Evolutionary conservation across 2,888 invertebrate species (phyloP), one percentile per base, ranked within the genome.

Genomic region (Andrena praecox): DNA sequence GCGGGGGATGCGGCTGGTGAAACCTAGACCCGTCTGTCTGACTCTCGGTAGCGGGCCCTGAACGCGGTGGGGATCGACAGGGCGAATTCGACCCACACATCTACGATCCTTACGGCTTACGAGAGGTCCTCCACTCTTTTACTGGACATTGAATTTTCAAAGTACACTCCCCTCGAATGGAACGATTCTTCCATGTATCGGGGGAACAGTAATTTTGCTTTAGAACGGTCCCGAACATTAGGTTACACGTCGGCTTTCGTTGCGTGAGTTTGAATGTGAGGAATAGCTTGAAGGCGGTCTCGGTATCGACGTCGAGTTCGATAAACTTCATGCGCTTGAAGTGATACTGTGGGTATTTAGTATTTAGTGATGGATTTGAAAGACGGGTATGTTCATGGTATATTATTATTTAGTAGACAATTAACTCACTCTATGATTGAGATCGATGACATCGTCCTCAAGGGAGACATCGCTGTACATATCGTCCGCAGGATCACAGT

Each of bases 401-500:
- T 29, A 29, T 64, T 64, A 20, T 20, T 27, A 1, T 16, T 29
- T 27, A 66, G 35, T 31, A 12, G 20, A 42, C 0, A 10, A 33
- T 71, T 76, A 31, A 90, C 93, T 93, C 90, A 98, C 99, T 96
- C 98, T 98, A 94, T 98, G 98, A 94, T 97, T 98, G 92, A 99
- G 96, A 95, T 98, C 98, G 94, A 98, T 97, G 78, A 99, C 97
- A 94, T 98, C 98, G 94, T 99, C 98, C 94, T 97, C 97, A 89
- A 98, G 95, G 89, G 98, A 98, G 76, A 97, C 98, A 95, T 99
- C 98, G 88, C 98, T 98, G 95, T 98, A 98, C 96, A 98, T 97
- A 95, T 98, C 98, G 96, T 98, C 98, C 77, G 97, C 97, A 92
- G 97, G 97, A 95, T 98, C 98, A 94, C 98, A 98, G 93, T 97